Base-by-base conservation (phyloP, 2,797 vertebrate genomes). In the Allobates femoralis region DNA sequence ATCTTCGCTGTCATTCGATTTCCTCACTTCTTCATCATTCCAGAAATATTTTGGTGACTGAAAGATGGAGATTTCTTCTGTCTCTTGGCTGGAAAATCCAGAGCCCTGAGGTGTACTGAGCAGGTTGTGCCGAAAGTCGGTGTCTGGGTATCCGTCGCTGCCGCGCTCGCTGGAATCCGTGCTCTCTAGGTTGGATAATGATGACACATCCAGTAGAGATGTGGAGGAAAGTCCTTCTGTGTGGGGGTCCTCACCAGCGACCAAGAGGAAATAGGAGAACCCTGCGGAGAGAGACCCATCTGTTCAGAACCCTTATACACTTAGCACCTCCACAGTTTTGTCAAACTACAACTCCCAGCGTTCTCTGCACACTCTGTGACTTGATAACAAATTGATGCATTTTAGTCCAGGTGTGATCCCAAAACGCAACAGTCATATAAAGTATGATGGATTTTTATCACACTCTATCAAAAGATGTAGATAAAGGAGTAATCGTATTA, bases 71-170 rank as follows among this genome's bases (percentile, higher is more conserved):
- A 94, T 93, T 6, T 96, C 96, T 14, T 96, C 96, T 66, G 94
- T 94, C 85, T 95, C 94, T 30, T 94, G 94, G 0, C 94, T 95
- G 90, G 94, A 93, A 91, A 96, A 95, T 79, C 96, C 96, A 0
- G 96, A 97, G 79, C 96, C 96, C 0, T 95, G 95, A 5, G 94
- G 94, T 32, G 91, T 92, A 18, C 93, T 93, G 76, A 94, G 90
- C 3, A 94, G 89, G 23, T 90, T 85, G 18, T 92, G 90, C 5
- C 79, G 78, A 85, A 90, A 87, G 18, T 93, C 92, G 0, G 88
- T 80, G 62, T 92, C 91, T 0, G 41, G 73, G 56, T 89, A 75
- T n/a, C 91, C 89, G 0, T 51, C 81, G 69, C 77, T 91, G 21
- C 87, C 85, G 81, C 90, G 91, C 41, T 95, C 93, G 0, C 90